phyloP scores from a whole-genome alignment of 1,140 invertebrate genomes.

The Nilaparvata lugens region DNA sequence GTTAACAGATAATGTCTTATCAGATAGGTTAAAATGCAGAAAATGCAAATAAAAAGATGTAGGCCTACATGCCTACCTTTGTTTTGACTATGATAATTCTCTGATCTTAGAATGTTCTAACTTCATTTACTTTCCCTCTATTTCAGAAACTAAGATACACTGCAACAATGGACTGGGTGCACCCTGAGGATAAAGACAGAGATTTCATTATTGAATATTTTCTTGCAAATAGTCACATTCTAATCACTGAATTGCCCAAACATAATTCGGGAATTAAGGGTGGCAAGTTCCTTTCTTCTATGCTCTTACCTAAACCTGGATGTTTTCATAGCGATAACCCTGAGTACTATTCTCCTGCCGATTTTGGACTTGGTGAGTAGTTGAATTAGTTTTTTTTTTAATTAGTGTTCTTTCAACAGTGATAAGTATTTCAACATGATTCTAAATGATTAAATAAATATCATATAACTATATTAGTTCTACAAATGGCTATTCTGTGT shows the following conservation, averaged over 20 bases:
- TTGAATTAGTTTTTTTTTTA: too few relatives aligned
- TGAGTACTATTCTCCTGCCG: slow-evolving; percentile 52
- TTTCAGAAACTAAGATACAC: slow-evolving; percentile 48
- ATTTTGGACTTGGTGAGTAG: slow-evolving; percentile 47
- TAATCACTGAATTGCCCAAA: slow-evolving; percentile 48
- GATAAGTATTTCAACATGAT: too few relatives aligned
- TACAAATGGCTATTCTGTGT: too few relatives aligned
- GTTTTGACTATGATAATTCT: too few relatives aligned
- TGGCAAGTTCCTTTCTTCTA: slow-evolving; percentile 60
- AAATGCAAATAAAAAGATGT: too few relatives aligned
- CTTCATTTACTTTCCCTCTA: background rate
- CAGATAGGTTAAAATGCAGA: too few relatives aligned
- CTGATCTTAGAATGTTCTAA: background rate
- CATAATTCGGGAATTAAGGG: slow-evolving; percentile 56
- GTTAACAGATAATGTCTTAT: too few relatives aligned
- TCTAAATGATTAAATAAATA: too few relatives aligned
- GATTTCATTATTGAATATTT: slow-evolving; percentile 57
- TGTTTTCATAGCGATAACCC: slow-evolving; percentile 45
- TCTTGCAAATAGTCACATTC: slow-evolving; percentile 49
- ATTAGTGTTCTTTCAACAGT: too few relatives aligned
- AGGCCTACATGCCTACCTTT: too few relatives aligned
- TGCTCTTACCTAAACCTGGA: slow-evolving; percentile 54
- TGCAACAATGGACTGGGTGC: slow-evolving; percentile 51
- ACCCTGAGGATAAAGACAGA: slow-evolving; percentile 55
- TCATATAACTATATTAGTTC: too few relatives aligned